A percentile compares a stretch with the other conserved stretches of the same genome.
phyloP scores from a whole-genome alignment of 2,888 invertebrate genomes.

The Empis livida region DNA sequence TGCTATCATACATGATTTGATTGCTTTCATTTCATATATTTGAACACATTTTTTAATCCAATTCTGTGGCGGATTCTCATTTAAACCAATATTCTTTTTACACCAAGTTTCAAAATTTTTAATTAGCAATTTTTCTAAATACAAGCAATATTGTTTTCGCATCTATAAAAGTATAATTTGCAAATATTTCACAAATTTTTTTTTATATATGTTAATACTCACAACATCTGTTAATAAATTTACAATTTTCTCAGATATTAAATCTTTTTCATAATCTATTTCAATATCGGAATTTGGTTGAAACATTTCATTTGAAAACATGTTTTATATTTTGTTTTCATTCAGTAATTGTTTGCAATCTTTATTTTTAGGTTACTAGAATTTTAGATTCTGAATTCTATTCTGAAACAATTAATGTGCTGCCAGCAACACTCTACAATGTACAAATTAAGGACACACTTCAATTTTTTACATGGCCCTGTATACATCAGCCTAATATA shows the following conservation, averaged over 20 bases:
- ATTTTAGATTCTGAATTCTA: no score
- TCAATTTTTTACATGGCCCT: no score
- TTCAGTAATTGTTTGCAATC: no score
- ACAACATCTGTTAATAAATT: neutral
- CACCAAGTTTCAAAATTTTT: slow-evolving; percentile 22
- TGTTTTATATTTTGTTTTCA: no score
- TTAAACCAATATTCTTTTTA: neutral
- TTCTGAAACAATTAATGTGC: no score
- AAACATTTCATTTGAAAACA: no score
- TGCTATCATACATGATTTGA: slow-evolving; percentile 25
- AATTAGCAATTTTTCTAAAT: slow-evolving; percentile 23
- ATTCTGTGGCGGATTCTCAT: neutral
- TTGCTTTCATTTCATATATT: slow-evolving; percentile 22
- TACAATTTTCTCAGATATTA: neutral
- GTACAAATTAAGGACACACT: no score
- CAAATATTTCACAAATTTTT: no score
- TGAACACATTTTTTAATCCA: slow-evolving; percentile 18
- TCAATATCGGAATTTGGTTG: no score
- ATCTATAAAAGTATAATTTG: slow-evolving; percentile 19
- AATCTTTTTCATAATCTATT: neutral
- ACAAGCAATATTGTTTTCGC: slow-evolving; percentile 24
- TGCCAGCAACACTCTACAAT: no score
- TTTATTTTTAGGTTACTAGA: no score
- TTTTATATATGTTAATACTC: neutral
- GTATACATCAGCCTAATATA: no score